Evolutionary conservation across 2,797 vertebrate species (phyloP).

Genomic region (Neosalanx taihuensis): DNA sequence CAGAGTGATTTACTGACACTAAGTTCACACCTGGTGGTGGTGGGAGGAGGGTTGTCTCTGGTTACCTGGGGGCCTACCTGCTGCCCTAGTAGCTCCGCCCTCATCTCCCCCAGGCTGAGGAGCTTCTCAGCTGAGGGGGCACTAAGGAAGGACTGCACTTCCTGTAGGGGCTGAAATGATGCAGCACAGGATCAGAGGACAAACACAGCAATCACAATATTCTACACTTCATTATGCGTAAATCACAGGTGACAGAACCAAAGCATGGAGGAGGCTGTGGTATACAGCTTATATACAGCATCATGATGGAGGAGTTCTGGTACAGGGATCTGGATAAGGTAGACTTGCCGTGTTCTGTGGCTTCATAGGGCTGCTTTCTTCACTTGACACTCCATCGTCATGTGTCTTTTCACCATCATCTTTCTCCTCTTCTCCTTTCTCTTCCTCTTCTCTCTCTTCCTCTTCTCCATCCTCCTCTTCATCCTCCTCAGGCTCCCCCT

Average conservation of each 20-base stretch:
- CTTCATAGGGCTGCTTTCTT: slow-evolving; percentile 54
- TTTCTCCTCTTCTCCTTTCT: slow-evolving; percentile 58
- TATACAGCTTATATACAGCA: neutral
- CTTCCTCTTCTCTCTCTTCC: slow-evolving; percentile 40
- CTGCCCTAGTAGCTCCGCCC: slow-evolving; percentile 75
- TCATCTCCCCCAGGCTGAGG: slow-evolving; percentile 81
- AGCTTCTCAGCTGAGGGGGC: slow-evolving; percentile 87
- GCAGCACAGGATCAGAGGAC: too few species aligned
- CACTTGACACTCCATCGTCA: slow-evolving; percentile 58
- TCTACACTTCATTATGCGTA: too few species aligned
- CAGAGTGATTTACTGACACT: neutral
- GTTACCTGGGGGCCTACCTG: slow-evolving; percentile 67
- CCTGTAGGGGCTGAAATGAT: slow-evolving; percentile 54
- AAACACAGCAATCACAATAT: too few species aligned
- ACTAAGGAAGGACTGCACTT: slow-evolving; percentile 80
- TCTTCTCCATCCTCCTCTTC: slow-evolving; percentile 55
- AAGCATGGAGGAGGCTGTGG: neutral
- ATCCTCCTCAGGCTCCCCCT: slow-evolving; percentile 74
- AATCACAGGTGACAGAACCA: neutral
- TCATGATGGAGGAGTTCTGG: neutral
- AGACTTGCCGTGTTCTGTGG: slow-evolving; percentile 46
- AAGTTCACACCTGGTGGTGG: neutral
- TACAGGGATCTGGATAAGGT: neutral
- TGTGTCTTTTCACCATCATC: slow-evolving; percentile 46
- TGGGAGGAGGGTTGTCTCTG: neutral